Conservation (phyloP, 2,797 vertebrate genomes). For the Benthosema pterotum region DNA sequence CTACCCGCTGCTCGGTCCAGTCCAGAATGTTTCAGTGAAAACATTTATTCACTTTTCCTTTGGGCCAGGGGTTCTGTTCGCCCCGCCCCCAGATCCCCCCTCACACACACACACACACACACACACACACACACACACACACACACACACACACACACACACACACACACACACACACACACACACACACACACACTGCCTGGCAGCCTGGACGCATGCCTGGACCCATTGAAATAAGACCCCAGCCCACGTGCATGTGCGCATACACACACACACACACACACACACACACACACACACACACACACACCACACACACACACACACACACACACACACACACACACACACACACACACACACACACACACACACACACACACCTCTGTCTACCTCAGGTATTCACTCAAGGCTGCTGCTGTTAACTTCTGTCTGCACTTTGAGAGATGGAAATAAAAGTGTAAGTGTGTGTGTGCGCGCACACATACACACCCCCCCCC, state of each 20-base stretch:
- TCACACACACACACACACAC: conserved; percentile 43
- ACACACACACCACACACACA: not conserved
- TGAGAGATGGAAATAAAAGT: no score
- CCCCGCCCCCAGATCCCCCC: conserved; percentile 57
- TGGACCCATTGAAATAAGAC: conserved; percentile 62
- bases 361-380: not conserved
- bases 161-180: conserved; percentile 27
- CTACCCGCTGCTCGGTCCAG: conserved; percentile 23
- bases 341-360: not conserved
- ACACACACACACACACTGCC: conserved; percentile 40
- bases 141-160: conserved; percentile 27
- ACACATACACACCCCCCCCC: conserved; percentile 16
- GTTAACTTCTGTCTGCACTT: no score
- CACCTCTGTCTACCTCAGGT: not conserved
- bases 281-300: no score
- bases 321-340: conserved; percentile 16
- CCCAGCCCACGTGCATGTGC: conserved; percentile 9
- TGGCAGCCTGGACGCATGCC: conserved; percentile 41
- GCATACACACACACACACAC: not conserved
- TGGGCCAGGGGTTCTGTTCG: conserved; percentile 51
- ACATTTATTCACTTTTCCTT: conserved; percentile 50
- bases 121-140: conserved; percentile 27
- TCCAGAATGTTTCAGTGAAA: conserved; percentile 54
- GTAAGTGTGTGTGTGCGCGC: not conserved
- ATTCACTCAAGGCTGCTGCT: no score